phyloP scores from a whole-genome alignment of 2,113 vertebrate genomes.

The Columbina picui region DNA sequence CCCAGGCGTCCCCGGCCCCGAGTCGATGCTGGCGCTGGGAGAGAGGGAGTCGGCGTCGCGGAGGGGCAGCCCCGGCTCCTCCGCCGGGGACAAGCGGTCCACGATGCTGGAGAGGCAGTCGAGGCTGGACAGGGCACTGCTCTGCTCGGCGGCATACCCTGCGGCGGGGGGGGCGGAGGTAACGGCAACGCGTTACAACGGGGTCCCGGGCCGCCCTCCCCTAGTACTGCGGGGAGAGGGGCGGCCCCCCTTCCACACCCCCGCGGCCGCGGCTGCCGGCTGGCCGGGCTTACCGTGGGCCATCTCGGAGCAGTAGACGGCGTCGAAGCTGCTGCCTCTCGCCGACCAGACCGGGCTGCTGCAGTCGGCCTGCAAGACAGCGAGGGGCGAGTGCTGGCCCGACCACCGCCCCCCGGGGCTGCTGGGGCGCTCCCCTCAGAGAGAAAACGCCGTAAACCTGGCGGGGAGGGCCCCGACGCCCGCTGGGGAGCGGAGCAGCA shows the following conservation, averaged over 20 bases:
- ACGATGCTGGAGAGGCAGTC: slow-evolving; percentile 97
- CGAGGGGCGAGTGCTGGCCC: slow-evolving; percentile 54
- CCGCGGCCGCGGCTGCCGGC: background rate
- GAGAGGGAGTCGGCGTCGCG: slow-evolving; percentile 76
- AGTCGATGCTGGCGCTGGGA: slow-evolving; percentile 81
- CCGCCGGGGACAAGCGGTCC: slow-evolving; percentile 88
- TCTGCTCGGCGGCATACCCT: slow-evolving; percentile 77
- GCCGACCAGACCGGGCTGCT: slow-evolving; percentile 88
- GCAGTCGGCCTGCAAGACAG: slow-evolving; percentile 83
- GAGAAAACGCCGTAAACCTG: slow-evolving; percentile 80
- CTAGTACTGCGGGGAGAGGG: accelerated
- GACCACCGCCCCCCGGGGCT: background rate
- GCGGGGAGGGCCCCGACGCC: slow-evolving; percentile 66
- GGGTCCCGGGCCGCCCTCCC: background rate
- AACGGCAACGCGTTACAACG: background rate
- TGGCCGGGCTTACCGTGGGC: slow-evolving; percentile 82
- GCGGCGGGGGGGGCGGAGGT: background rate
- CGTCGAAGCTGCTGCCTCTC: slow-evolving; percentile 84
- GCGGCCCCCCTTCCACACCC: background rate
- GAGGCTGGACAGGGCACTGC: slow-evolving; percentile 85
- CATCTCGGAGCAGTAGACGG: slow-evolving; percentile 80
- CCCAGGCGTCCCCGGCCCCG: slow-evolving; percentile 85
- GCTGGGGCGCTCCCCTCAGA: background rate
- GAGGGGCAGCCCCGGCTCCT: slow-evolving; percentile 70
- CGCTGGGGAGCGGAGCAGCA: slow-evolving; percentile 59